phyloP scores from a whole-genome alignment of 2,888 invertebrate genomes.

The Parascotia fuliginaria region DNA sequence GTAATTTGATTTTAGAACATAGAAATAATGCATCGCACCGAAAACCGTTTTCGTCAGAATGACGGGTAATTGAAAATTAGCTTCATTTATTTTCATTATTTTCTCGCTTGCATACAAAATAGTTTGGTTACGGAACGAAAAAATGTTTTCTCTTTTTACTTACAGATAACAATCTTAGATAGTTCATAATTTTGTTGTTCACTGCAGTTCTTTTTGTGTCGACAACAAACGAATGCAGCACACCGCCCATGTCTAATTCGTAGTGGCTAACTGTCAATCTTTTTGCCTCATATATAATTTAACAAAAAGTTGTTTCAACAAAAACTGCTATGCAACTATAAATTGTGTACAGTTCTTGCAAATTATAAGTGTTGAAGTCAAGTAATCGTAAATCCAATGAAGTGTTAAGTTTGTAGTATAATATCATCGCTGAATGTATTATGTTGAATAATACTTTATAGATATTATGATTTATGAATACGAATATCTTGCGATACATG shows the following conservation, averaged over 20 bases:
- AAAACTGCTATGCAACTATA: constrained; percentile 28
- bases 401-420: constrained; percentile 28
- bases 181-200: not conserved
- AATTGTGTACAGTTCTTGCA: constrained; percentile 22
- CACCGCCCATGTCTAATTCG: constrained; percentile 23
- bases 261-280: constrained; percentile 30
- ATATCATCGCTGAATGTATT: constrained; percentile 32
- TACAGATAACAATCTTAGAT: not conserved
- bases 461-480: constrained; percentile 38
- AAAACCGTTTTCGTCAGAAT: constrained; percentile 44
- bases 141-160: not conserved
- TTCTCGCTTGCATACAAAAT: not conserved
- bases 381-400: constrained; percentile 21
- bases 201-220: constrained; percentile 12
- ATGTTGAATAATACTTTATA: constrained; percentile 32
- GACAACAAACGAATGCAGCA: constrained; percentile 17
- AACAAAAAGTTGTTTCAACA: constrained; percentile 17
- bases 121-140: not conserved
- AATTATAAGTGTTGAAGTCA: constrained; percentile 12
- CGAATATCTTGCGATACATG: constrained; percentile 32
- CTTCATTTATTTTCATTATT: constrained; percentile 24
- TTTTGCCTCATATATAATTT: constrained; percentile 20
- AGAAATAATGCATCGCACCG: constrained; percentile 63
- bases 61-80: constrained; percentile 35
- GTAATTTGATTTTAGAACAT: constrained; percentile 77